phyloP scores from a whole-genome alignment of 2,797 vertebrate species.

The Hephaestus fuliginosus region DNA sequence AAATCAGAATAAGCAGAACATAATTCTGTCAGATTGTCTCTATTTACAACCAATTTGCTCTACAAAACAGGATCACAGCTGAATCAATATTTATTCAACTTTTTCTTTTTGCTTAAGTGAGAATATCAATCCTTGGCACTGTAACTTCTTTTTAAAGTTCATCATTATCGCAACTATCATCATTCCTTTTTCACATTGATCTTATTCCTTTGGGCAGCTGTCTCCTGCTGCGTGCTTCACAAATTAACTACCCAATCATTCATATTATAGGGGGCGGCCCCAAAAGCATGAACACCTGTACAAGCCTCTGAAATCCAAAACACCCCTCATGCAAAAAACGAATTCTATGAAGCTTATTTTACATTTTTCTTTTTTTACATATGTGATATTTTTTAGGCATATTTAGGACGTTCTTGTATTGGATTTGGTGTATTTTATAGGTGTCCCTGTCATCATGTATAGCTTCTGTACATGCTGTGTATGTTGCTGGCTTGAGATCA shows the following conservation, averaged over 20 bases:
- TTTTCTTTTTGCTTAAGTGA: neutral
- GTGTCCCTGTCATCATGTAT: neutral
- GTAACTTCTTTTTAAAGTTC: neutral
- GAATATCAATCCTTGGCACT: neutral
- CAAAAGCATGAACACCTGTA: slow-evolving; percentile 17
- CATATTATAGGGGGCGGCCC: slow-evolving; percentile 5
- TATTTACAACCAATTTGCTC: neutral
- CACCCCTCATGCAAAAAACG: neutral
- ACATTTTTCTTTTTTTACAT: neutral
- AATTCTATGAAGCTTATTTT: neutral
- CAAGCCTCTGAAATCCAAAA: slow-evolving; percentile 2
- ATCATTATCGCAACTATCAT: neutral
- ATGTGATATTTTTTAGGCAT: neutral
- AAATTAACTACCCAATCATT: slow-evolving; percentile 25
- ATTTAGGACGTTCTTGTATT: neutral
- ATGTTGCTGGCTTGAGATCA: neutral
- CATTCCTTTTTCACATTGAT: neutral
- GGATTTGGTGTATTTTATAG: neutral
- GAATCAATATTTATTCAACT: neutral
- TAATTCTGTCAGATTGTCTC: neutral
- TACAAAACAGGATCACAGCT: neutral
- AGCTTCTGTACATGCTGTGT: neutral
- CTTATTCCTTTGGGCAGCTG: slow-evolving; percentile 1
- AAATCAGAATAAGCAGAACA: neutral
- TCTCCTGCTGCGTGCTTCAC: slow-evolving; percentile 7